Evolutionary conservation across 2,113 vertebrate species (phyloP), one percentile per base, ranked within the genome.

Genomic region (Osmerus mordax): DNA sequence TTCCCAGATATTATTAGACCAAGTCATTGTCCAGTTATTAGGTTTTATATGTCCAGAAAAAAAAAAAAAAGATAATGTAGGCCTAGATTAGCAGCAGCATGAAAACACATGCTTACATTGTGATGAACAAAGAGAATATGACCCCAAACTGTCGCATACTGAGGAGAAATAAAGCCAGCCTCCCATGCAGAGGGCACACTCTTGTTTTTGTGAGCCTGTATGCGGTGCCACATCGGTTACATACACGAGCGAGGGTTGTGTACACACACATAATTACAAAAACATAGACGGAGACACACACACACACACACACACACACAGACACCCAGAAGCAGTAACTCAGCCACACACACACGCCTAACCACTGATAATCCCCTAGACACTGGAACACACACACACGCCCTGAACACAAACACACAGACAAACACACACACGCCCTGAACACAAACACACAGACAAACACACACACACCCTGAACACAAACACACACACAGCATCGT

Each of bases 361-460:
- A 90, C 89, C 87, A 85, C 80, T 85, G 89, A 89, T 92, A 92
- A 91, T 91, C 91, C 89, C 85, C 90, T 78, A 91, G 87, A 91
- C 91, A 90, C 87, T 79, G 81, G 69, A 82, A 80, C 66, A 67
- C 67, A 77, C 81, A 85, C 69, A 84, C 67, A 83, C 72, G 75
- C 76, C 36, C 36, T 41, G 36, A 41, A 85, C 61, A 73, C 60
- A 74, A 18, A 69, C 41, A 72, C 29, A 52, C 71, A 76, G 25
- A 72, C 65, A 15, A 28, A 66, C 77, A 67, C 77, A 69, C 79
- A 86, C 67, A 52, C 78, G 23, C 23, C 29, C 29, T 32, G 29
- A 32, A 79, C 71, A 78, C 72, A 72, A 60, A 82, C 75, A 79
- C 81, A 79, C 79, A 86, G 25, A 72, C 65, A 15, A 28, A 66